These are phyloP conservation scores for Odobenus rosmarus DNA, from an alignment of 2,113 vertebrate species.

Conservation along the genomic window DNA sequence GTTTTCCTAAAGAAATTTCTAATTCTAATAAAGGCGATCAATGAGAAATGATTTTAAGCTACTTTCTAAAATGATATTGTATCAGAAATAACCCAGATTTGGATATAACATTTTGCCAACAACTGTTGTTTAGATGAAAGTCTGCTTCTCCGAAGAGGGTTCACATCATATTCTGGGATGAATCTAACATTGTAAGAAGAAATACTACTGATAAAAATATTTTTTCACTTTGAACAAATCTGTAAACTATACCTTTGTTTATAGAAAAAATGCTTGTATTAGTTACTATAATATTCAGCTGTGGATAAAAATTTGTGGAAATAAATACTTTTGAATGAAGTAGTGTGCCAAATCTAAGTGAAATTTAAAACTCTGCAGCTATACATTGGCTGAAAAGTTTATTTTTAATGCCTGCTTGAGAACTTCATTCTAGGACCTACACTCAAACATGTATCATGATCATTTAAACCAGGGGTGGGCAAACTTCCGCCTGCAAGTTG, in stretches of 20 bases:
- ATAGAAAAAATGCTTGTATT: slow-evolving; percentile 80
- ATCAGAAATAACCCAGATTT: slow-evolving; percentile 18
- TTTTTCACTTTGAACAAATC: slow-evolving; percentile 84
- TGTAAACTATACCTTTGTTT: slow-evolving; percentile 83
- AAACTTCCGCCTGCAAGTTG: neutral
- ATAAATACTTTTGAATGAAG: slow-evolving; percentile 84
- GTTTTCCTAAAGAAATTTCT: slow-evolving; percentile 22
- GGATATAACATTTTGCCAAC: slow-evolving; percentile 33
- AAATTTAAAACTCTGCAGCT: slow-evolving; percentile 14
- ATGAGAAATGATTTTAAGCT: slow-evolving; percentile 17
- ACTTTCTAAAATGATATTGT: neutral
- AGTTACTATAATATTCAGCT: slow-evolving; percentile 81
- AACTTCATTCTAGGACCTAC: neutral
- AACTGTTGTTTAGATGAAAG: slow-evolving; percentile 52
- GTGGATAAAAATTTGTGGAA: slow-evolving; percentile 82
- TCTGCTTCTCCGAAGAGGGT: slow-evolving; percentile 42
- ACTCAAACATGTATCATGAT: neutral
- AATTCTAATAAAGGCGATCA: neutral
- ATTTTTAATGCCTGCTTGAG: slow-evolving; percentile 28
- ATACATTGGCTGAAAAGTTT: neutral
- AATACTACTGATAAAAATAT: slow-evolving; percentile 76
- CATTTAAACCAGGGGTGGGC: neutral
- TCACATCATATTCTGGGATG: slow-evolving; percentile 48
- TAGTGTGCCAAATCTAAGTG: slow-evolving; percentile 44
- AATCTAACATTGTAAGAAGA: slow-evolving; percentile 65